Evolutionary conservation across 2,797 vertebrate genomes (phyloP).

Genomic region (Remorina albescens): DNA sequence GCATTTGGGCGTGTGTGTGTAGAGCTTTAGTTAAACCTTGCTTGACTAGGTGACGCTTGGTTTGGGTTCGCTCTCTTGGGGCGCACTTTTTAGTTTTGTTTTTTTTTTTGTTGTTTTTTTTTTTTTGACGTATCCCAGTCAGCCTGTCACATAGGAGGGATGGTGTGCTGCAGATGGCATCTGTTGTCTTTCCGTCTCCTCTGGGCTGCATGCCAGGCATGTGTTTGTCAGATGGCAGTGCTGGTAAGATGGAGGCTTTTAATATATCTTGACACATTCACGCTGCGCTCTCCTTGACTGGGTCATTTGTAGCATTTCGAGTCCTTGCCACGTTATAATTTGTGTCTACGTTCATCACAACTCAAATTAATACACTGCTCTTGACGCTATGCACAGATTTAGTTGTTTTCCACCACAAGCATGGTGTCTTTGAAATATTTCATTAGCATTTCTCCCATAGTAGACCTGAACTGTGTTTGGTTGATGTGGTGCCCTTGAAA

Average conservation of each 20-base stretch:
- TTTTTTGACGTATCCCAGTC: conserved; percentile 50
- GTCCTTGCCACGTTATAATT: conserved; percentile 46
- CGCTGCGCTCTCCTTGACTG: conserved; percentile 66
- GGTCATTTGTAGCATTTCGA: conserved; percentile 71
- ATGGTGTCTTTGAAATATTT: conserved; percentile 19
- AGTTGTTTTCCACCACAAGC: conserved; percentile 7
- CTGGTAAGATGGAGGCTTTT: conserved; percentile 74
- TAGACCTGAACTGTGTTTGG: conserved; percentile 6
- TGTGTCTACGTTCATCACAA: conserved; percentile 57
- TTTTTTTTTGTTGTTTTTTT: conserved; percentile 49
- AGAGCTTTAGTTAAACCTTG: conserved; percentile 28
- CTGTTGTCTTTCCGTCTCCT: conserved; percentile 77
- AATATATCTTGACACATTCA: conserved; percentile 69
- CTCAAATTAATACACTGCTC: conserved; percentile 44
- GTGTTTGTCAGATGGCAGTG: conserved; percentile 79
- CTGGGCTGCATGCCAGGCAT: conserved; percentile 76
- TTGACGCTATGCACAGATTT: conserved; percentile 15
- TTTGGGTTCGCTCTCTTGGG: conserved; percentile 44
- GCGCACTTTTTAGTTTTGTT: conserved; percentile 41
- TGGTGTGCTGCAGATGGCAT: conserved; percentile 75
- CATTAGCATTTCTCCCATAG: conserved; percentile 16
- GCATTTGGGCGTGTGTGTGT: conserved; percentile 12
- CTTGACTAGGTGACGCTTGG: conserved; percentile 35
- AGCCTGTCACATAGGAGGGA: conserved; percentile 57
- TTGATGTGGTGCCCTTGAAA: conserved; percentile 8